phyloP scores from a whole-genome alignment of 2,797 vertebrate species.

The Glossophaga mutica region DNA sequence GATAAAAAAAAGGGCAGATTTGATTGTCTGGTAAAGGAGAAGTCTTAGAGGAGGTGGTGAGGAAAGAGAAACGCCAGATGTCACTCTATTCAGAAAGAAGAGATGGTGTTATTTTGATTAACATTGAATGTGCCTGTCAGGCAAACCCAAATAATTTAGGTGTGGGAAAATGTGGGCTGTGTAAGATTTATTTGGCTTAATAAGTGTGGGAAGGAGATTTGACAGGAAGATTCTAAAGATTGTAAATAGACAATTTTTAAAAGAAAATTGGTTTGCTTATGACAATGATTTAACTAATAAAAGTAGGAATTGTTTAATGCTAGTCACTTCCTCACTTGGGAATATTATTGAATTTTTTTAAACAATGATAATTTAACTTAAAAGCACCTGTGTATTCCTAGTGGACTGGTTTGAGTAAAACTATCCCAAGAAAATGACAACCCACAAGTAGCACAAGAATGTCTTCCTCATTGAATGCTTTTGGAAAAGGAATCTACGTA shows the following conservation, averaged over 20 bases:
- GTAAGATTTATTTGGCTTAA: conserved; percentile 77
- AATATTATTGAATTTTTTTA: not conserved
- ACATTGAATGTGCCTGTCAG: conserved; percentile 73
- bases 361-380: not conserved
- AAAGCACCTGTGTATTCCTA: not conserved
- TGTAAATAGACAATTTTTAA: conserved; percentile 69
- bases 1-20: not conserved
- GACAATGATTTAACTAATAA: conserved; percentile 40
- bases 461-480: not conserved
- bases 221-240: conserved; percentile 75
- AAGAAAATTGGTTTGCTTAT: conserved; percentile 72
- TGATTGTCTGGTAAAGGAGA: not conserved
- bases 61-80: conserved; percentile 42
- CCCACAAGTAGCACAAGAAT: not conserved
- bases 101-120: conserved; percentile 79
- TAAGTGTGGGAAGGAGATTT: conserved; percentile 71
- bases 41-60: not conserved
- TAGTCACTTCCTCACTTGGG: not conserved
- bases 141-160: conserved; percentile 82
- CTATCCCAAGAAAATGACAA: not conserved
- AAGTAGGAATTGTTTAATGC: not conserved
- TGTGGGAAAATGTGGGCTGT: conserved; percentile 56
- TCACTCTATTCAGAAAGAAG: conserved; percentile 68
- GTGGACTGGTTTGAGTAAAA: not conserved
- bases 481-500: not conserved